Evolutionary conservation across 1,140 invertebrate genomes (phyloP).

Genomic region (Spodoptera frugiperda): DNA sequence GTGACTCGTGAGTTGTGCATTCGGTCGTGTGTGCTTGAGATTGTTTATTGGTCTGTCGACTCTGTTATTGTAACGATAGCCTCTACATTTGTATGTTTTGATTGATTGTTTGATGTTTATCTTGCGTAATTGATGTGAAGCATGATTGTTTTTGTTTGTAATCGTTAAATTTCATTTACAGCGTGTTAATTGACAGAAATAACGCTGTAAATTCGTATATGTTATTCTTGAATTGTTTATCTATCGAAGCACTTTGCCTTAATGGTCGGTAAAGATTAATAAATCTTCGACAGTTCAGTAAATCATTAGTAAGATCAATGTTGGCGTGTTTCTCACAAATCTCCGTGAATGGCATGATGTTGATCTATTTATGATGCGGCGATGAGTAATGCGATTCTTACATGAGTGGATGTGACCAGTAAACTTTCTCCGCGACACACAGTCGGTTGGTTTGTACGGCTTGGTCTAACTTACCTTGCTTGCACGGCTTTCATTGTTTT

Average conservation of each 20-base stretch:
- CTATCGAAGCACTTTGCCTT: neutral
- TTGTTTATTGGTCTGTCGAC: slow-evolving; percentile 51
- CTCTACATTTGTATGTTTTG: slow-evolving; percentile 17
- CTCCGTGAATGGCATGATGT: neutral
- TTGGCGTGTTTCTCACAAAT: slow-evolving; percentile 16
- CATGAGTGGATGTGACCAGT: slow-evolving; percentile 38
- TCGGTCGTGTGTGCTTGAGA: slow-evolving; percentile 46
- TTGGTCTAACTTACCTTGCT: slow-evolving; percentile 56
- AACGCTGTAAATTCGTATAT: too few relatives aligned
- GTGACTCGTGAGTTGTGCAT: slow-evolving; percentile 35
- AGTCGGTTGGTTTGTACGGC: slow-evolving; percentile 49
- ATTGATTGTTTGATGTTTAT: slow-evolving; percentile 10
- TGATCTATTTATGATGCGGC: slow-evolving; percentile 12
- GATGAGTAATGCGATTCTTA: slow-evolving; percentile 26
- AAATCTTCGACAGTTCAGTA: neutral
- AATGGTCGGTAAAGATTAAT: neutral
- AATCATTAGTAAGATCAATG: neutral
- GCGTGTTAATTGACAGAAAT: neutral
- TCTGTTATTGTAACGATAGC: slow-evolving; percentile 12
- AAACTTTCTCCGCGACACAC: slow-evolving; percentile 21
- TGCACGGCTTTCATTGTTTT: slow-evolving; percentile 62
- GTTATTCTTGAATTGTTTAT: neutral
- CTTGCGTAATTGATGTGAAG: neutral
- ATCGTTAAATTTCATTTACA: neutral
- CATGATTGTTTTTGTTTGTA: neutral